phyloP scores from a whole-genome alignment of 1,140 invertebrate genomes.

The Asobara japonica region DNA sequence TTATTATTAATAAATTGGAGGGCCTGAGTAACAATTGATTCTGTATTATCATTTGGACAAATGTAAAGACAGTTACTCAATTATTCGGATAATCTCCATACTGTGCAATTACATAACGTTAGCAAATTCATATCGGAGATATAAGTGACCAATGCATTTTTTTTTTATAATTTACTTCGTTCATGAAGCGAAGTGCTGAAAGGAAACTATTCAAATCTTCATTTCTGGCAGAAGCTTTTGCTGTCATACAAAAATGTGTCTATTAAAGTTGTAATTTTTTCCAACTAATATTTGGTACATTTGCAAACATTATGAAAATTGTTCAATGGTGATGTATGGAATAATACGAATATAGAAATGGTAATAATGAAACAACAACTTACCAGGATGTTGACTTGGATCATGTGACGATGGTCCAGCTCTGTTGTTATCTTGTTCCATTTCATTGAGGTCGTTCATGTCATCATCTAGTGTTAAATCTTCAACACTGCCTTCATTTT shows the following conservation, averaged over 20 bases:
- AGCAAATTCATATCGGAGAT: conserved; percentile 19
- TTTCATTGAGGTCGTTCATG: conserved; percentile 71
- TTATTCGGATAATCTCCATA: background rate
- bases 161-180: background rate
- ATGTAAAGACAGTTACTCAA: conserved; percentile 12
- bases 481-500: conserved; percentile 82
- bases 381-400: conserved; percentile 66
- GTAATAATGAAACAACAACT: too few relatives aligned
- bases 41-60: background rate
- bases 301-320: too few relatives aligned
- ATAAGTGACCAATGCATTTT: conserved; percentile 26
- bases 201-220: too few relatives aligned
- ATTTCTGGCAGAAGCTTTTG: too few relatives aligned
- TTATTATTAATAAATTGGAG: background rate
- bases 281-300: too few relatives aligned
- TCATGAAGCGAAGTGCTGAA: too few relatives aligned
- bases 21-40: background rate
- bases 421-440: conserved; percentile 69
- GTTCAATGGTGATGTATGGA: too few relatives aligned
- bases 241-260: too few relatives aligned
- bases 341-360: too few relatives aligned
- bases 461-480: conserved; percentile 85
- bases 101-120: background rate
- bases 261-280: too few relatives aligned
- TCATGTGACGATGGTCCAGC: conserved; percentile 66